Evolutionary conservation across 35 echinoderm and acorn worm genomes (phyloP), one percentile per base, ranked within the genome.

Genomic region (Hemicentrotus pulcherrimus): DNA sequence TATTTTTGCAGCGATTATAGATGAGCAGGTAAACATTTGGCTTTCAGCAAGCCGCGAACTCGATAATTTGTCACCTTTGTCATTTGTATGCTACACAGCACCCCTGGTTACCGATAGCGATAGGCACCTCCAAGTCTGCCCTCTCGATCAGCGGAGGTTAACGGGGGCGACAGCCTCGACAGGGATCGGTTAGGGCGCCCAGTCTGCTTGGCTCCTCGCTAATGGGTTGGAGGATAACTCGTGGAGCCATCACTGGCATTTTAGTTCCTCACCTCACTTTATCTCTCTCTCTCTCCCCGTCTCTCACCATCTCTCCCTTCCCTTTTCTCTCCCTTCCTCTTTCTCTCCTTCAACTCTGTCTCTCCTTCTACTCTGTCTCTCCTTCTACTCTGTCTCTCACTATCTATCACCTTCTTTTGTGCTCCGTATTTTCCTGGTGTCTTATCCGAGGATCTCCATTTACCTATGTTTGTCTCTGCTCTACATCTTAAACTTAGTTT

Each of bases 151-250:
- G 88, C 32, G 88, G 88, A 90, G 88, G 88, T 90, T 90, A 90
- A 90, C 88, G 88, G 88, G 88, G 88, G 88, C 88, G 88, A 90
- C 88, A 90, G 88, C 88, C 88, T 90, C 88, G 88, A 33, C 88
- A 90, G 88, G 88, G 46, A 90, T 90, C 88, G 88, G 88, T 47
- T 33, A 90, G 88, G 88, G 88, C 88, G 32, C 88, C 88, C 88
- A 90, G 88, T 90, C 88, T 45, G 88, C 31, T 0, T 41, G 88
- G 88, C 88, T 90, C 88, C 88, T 33, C 32, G 88, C 88, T 90
- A 90, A 90, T 90, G 88, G 88, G 88, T 90, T 28, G 88, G 88
- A 90, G 88, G 88, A 90, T 90, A 90, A 90, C 88, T 90, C 88
- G 32, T 90, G 88, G 88, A 90, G 88, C 88, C 88, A 90, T 90